phyloP scores from a whole-genome alignment of 1,140 invertebrate genomes.

The Oscheius sp. region DNA sequence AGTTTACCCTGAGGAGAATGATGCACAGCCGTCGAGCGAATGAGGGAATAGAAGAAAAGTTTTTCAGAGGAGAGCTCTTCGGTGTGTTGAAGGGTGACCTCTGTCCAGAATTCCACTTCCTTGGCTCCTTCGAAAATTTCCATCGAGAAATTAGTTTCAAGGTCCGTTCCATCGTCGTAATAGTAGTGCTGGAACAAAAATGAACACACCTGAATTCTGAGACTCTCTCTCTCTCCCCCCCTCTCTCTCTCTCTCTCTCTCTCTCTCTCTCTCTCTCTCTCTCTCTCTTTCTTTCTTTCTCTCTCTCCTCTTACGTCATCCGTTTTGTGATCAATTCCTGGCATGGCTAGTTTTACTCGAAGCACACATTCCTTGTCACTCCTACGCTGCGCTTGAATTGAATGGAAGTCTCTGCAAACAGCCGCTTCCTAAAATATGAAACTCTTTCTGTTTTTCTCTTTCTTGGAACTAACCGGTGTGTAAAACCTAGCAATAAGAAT shows the following conservation, averaged over 20 bases:
- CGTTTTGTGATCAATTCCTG: not conserved
- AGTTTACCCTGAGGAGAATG: not conserved
- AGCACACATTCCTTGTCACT: not conserved
- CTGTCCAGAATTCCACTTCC: not conserved
- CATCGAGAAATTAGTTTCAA: not conserved
- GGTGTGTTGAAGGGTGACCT: not conserved
- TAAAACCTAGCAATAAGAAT: not conserved
- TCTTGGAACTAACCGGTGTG: not conserved
- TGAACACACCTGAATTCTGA: too few relatives aligned
- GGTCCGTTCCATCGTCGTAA: not conserved
- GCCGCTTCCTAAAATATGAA: not conserved
- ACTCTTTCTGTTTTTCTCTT: not conserved
- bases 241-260: too few relatives aligned
- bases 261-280: too few relatives aligned
- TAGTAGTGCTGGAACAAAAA: slow-evolving; percentile 1
- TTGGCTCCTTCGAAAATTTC: not conserved
- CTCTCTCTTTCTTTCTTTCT: too few relatives aligned
- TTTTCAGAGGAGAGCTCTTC: not conserved
- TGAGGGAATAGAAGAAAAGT: not conserved
- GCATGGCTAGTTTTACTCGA: not conserved
- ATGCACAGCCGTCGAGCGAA: not conserved
- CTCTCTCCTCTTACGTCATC: not conserved
- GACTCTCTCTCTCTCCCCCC: too few relatives aligned
- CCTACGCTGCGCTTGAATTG: not conserved
- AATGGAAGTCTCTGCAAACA: not conserved